These are phyloP conservation scores for Seira sanloemensis DNA, from an alignment of 2,888 invertebrate genomes.

Conservation along the genomic window DNA sequence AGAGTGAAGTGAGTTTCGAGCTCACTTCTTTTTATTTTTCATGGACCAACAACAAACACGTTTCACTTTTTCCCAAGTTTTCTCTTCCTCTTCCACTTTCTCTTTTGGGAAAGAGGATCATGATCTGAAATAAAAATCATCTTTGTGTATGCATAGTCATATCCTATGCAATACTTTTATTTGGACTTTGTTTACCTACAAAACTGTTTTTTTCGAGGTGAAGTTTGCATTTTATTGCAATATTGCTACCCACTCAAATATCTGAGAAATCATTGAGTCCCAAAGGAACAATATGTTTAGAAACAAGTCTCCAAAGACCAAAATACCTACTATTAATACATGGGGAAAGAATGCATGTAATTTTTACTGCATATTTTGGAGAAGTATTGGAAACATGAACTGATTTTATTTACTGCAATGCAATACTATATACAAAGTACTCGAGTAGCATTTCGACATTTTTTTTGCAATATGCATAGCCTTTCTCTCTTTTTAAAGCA, in stretches of 20 bases:
- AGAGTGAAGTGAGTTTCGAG: not conserved
- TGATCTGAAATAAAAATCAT: slow-evolving; percentile 5
- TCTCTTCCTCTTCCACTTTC: slow-evolving; percentile 35
- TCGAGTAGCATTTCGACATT: too few relatives aligned
- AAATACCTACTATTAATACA: too few relatives aligned
- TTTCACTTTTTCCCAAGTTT: slow-evolving; percentile 27
- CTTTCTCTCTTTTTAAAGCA: too few relatives aligned
- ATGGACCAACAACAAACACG: slow-evolving; percentile 47
- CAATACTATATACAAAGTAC: too few relatives aligned
- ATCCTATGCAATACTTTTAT: not conserved
- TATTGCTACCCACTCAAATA: not conserved
- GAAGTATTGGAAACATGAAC: too few relatives aligned
- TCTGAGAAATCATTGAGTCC: slow-evolving; percentile 21
- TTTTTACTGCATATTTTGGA: too few relatives aligned
- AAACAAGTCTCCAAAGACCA: too few relatives aligned
- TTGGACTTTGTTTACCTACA: not conserved
- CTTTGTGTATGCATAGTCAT: not conserved
- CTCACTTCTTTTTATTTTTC: not conserved
- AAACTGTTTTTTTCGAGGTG: not conserved
- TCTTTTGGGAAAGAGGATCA: slow-evolving; percentile 36
- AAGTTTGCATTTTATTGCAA: slow-evolving; percentile 45
- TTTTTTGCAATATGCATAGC: too few relatives aligned
- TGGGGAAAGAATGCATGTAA: not conserved
- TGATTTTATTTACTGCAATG: too few relatives aligned
- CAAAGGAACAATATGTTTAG: slow-evolving; percentile 21